These are phyloP conservation scores for Copsychus sechellarum DNA, from an alignment of 2,113 vertebrate genomes.

Conservation along the genomic window DNA sequence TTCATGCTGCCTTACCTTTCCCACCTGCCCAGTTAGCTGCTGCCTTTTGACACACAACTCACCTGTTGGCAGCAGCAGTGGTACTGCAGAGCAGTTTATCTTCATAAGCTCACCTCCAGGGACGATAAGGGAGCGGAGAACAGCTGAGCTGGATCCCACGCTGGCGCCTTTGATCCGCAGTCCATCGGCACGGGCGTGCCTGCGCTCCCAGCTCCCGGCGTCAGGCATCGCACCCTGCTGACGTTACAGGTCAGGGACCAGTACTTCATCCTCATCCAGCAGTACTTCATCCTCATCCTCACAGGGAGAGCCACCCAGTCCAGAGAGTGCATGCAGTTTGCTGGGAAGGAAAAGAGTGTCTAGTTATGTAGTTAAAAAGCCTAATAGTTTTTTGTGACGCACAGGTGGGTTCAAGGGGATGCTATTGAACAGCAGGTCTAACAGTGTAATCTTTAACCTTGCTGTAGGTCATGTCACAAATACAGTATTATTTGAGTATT, in stretches of 20 bases:
- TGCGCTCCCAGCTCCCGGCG: accelerated
- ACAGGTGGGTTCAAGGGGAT: neutral
- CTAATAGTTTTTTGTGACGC: neutral
- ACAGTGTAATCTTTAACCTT: neutral
- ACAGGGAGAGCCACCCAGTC: neutral
- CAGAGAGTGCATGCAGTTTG: neutral
- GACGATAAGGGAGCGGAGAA: accelerated
- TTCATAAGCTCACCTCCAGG: neutral
- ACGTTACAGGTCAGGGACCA: constrained; percentile 3
- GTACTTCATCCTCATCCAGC: neutral
- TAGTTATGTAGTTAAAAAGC: neutral
- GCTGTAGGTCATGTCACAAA: neutral
- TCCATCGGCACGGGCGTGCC: accelerated
- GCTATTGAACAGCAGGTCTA: neutral
- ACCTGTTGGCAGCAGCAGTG: neutral
- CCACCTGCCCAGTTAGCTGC: neutral
- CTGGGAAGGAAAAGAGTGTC: neutral
- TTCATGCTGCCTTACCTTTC: neutral
- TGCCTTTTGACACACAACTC: neutral
- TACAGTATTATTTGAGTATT: neutral
- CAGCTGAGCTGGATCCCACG: accelerated
- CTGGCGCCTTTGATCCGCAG: neutral
- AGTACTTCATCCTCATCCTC: neutral
- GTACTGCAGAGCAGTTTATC: neutral
- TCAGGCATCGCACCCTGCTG: neutral